phyloP scores from a whole-genome alignment of 2,113 vertebrate genomes.

The Sceloporus tristichus region DNA sequence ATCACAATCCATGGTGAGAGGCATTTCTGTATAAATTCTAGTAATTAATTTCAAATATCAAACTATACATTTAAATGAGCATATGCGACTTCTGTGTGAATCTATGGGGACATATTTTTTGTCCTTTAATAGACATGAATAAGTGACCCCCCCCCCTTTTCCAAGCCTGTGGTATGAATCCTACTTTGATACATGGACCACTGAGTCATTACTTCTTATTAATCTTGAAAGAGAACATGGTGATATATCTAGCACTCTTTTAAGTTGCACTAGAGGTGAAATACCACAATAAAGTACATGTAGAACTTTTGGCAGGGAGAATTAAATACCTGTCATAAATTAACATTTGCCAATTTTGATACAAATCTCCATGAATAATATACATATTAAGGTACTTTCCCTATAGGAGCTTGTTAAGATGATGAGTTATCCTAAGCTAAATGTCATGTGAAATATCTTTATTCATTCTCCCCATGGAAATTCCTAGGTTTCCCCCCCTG shows the following conservation, averaged over 20 bases:
- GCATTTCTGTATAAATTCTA: not conserved
- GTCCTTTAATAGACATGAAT: not conserved
- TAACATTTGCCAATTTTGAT: not conserved
- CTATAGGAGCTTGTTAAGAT: not conserved
- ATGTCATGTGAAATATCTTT: not conserved
- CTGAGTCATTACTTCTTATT: not conserved
- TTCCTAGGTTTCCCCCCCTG: not conserved
- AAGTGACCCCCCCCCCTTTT: not conserved
- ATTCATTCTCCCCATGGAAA: conserved; percentile 20
- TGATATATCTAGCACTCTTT: not conserved
- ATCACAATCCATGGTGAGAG: not conserved
- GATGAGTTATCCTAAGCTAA: not conserved
- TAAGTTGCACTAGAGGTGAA: not conserved
- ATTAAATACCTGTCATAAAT: conserved; percentile 13
- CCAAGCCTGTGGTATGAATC: not conserved
- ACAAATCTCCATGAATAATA: not conserved
- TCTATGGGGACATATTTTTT: not conserved
- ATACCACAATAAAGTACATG: not conserved
- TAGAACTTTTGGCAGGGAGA: not conserved
- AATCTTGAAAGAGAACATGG: not conserved
- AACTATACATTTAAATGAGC: not conserved
- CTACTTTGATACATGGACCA: not conserved
- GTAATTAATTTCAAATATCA: not conserved
- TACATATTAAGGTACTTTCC: not conserved
- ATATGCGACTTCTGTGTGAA: not conserved